Conservation (phyloP, 2,797 vertebrate genomes). For the Psittacula derbiana region DNA sequence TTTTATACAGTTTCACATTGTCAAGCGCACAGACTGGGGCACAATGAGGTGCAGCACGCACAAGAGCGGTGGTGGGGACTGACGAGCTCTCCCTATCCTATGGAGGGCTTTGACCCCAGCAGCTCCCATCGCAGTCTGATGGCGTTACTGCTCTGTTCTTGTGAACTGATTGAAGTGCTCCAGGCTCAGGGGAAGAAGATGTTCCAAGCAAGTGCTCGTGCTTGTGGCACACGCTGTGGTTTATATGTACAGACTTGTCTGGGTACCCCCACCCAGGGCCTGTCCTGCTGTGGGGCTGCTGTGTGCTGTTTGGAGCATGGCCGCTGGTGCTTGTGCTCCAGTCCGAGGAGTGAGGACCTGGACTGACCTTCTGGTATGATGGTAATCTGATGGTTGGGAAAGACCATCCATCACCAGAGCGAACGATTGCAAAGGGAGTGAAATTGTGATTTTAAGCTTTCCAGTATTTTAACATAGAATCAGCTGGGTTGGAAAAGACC, state of each 20-base stretch:
- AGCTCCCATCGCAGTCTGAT: background rate
- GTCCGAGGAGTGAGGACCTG: background rate
- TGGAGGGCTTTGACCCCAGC: background rate
- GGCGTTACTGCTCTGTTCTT: background rate
- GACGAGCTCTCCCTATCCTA: rapidly evolving
- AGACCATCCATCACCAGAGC: background rate
- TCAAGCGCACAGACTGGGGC: rapidly evolving
- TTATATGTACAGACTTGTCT: background rate
- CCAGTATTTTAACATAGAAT: background rate
- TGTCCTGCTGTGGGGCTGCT: background rate
- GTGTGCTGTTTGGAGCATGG: background rate
- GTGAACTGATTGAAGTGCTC: background rate
- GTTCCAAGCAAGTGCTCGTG: background rate
- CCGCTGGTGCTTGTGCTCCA: background rate
- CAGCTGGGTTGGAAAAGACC: background rate
- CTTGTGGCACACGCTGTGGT: background rate
- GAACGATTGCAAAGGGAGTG: background rate
- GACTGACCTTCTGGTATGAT: background rate
- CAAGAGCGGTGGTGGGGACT: background rate
- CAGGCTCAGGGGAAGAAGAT: background rate
- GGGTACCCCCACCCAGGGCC: background rate
- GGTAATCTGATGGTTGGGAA: background rate
- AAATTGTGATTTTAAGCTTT: background rate
- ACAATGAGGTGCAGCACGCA: background rate
- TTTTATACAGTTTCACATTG: background rate